Percentiles rank a stretch among this genome's conserved stretches.
These are phyloP conservation scores for Gymnoscelis rufifasciata DNA, from an alignment of 2,888 invertebrate genomes.

Conservation along the genomic window DNA sequence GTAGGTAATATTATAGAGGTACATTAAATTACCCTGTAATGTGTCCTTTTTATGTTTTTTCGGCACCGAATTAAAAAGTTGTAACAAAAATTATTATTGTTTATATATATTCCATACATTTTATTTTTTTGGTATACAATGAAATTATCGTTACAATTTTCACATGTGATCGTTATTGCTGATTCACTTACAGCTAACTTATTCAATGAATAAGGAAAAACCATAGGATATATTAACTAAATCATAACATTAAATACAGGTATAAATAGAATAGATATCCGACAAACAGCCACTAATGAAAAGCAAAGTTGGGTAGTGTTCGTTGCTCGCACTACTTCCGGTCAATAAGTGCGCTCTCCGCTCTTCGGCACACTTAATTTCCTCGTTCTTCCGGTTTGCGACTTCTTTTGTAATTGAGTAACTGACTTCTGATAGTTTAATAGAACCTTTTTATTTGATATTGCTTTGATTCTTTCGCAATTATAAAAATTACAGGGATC, in stretches of 20 bases:
- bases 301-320: conserved; percentile 44
- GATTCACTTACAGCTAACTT: no score
- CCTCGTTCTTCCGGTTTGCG: conserved; percentile 39
- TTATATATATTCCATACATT: no score
- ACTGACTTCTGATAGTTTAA: conserved; percentile 35
- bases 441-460: conserved; percentile 22
- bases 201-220: background rate
- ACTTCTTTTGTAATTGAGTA: conserved; percentile 43
- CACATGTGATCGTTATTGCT: no score
- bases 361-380: conserved; percentile 45
- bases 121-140: no score
- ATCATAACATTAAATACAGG: conserved; percentile 11
- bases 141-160: no score
- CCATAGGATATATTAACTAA: conserved; percentile 12
- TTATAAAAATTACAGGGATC: background rate
- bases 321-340: conserved; percentile 36
- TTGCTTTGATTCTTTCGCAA: conserved; percentile 1
- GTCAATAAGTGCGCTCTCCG: conserved; percentile 42
- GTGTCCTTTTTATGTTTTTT: no score
- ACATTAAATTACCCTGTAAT: no score
- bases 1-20: no score
- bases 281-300: conserved; percentile 41
- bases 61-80: no score
- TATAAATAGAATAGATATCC: conserved; percentile 25
- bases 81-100: no score